phyloP scores from a whole-genome alignment of 2,888 invertebrate species.

The Ochropleura plecta region DNA sequence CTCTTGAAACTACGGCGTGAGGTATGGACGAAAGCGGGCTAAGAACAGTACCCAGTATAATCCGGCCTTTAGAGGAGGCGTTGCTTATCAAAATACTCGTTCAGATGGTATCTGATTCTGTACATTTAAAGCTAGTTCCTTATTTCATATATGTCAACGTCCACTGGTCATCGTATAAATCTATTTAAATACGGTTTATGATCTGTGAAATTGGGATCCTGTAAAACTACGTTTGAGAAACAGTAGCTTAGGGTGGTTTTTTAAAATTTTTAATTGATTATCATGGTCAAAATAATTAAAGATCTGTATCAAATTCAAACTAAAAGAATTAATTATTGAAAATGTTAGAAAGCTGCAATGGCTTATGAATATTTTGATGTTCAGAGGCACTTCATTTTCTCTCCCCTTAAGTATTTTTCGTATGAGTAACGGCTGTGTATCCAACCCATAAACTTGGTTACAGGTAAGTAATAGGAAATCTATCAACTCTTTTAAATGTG shows the following conservation, averaged over 20 bases:
- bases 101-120: neutral
- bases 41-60: neutral
- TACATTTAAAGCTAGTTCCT: neutral
- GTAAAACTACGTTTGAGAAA: constrained; percentile 21
- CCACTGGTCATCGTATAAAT: neutral
- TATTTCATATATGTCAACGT: neutral
- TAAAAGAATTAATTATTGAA: neutral
- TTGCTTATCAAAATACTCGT: neutral
- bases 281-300: constrained; percentile 4
- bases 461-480: neutral
- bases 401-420: neutral
- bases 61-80: neutral
- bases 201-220: constrained; percentile 51
- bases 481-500: neutral
- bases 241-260: constrained; percentile 18
- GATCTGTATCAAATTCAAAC: constrained; percentile 14
- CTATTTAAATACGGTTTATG: constrained; percentile 28
- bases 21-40: constrained; percentile 51
- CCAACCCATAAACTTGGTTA: neutral
- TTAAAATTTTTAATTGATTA: constrained; percentile 15
- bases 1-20: constrained; percentile 54
- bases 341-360: neutral
- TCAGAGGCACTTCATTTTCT: constrained; percentile 2
- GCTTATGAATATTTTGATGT: constrained; percentile 20
- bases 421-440: constrained; percentile 4